Conservation (phyloP, 2,888 invertebrate species). For the Malacosoma neustria region DNA sequence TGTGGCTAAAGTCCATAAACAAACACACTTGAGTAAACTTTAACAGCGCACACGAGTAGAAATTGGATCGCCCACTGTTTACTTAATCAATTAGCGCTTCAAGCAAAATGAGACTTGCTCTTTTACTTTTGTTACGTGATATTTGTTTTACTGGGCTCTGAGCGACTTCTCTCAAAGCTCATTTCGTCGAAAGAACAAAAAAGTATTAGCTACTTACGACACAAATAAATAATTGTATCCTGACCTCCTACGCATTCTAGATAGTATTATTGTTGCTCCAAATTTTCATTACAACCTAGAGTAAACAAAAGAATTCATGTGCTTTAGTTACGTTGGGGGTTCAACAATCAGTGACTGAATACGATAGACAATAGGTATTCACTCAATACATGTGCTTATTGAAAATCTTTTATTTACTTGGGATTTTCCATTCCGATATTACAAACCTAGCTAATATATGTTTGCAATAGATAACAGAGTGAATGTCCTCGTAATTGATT, state of each 20-base stretch:
- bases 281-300: not conserved
- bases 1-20: slow-evolving; percentile 11
- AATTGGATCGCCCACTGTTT: slow-evolving; percentile 15
- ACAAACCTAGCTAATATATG: too few relatives aligned
- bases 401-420: not conserved
- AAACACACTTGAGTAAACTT: slow-evolving; percentile 18
- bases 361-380: not conserved
- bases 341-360: not conserved
- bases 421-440: too few relatives aligned
- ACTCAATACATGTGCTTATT: not conserved
- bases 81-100: slow-evolving; percentile 23
- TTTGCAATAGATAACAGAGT: too few relatives aligned
- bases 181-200: not conserved
- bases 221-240: not conserved
- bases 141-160: slow-evolving; percentile 8
- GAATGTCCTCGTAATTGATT: too few relatives aligned
- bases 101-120: slow-evolving; percentile 15
- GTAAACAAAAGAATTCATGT: not conserved
- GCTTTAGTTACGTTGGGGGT: not conserved
- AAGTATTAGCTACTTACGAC: not conserved
- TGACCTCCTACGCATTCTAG: not conserved
- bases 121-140: slow-evolving; percentile 14
- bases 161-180: not conserved
- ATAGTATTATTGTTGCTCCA: not conserved
- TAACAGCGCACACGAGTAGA: slow-evolving; percentile 19